These are phyloP conservation scores for Onchidella celtica DNA, from an alignment of 2,888 invertebrate species.

Conservation along the genomic window DNA sequence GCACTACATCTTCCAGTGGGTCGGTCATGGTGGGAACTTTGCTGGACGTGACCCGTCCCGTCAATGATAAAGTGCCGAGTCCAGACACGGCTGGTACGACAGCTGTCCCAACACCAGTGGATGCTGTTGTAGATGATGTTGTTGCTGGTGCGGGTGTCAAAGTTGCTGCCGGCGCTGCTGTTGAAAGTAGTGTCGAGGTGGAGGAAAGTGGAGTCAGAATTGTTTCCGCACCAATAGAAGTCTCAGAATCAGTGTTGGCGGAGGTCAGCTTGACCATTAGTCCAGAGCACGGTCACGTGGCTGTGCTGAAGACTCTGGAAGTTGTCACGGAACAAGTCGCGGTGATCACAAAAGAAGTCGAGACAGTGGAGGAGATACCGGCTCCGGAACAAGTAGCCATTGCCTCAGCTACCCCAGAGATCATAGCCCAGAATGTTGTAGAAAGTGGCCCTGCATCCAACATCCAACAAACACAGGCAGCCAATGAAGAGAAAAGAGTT, in stretches of 20 bases:
- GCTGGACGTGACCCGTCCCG: constrained; percentile 36
- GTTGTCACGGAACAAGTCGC: not conserved
- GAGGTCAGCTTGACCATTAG: constrained; percentile 6
- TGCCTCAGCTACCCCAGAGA: not conserved
- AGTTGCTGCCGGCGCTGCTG: not conserved
- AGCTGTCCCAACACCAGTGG: not conserved
- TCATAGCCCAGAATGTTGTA: not conserved
- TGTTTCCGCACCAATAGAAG: not conserved
- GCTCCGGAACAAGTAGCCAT: not conserved
- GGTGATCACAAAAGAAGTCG: not conserved
- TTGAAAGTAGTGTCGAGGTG: not conserved
- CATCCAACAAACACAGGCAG: too few relatives aligned
- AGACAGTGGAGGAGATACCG: not conserved
- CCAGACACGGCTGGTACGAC: not conserved
- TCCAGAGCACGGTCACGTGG: not conserved
- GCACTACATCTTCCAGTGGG: constrained; percentile 11
- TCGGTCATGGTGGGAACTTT: constrained; percentile 20
- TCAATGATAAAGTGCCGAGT: constrained; percentile 2
- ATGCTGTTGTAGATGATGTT: not conserved
- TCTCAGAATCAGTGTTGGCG: constrained; percentile 27
- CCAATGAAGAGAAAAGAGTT: not conserved
- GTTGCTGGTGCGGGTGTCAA: not conserved
- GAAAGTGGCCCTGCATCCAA: not conserved
- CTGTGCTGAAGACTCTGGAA: not conserved
- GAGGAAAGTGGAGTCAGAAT: not conserved